A percentile compares a stretch with the other conserved stretches of the same genome.
Evolutionary conservation across 64 coral and sea anemone genomes (phyloP).

Genomic region (Acropora tenuis): DNA sequence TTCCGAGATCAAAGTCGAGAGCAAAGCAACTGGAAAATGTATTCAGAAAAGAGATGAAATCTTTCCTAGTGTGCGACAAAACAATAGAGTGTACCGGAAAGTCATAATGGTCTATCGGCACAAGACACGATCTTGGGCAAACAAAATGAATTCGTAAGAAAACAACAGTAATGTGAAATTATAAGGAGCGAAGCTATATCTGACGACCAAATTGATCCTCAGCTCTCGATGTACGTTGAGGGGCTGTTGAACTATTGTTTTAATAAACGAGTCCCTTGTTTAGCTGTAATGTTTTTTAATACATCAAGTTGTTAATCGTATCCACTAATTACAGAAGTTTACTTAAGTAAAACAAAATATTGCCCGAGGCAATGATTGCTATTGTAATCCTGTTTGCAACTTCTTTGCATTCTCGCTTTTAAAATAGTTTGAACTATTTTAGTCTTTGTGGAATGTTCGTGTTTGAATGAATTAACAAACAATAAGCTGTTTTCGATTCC

Average conservation of each 20-base stretch:
- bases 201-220: too few species aligned
- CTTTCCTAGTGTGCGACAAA: not conserved
- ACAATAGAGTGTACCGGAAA: constrained; percentile 13
- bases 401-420: not conserved
- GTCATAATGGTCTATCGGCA: constrained; percentile 3
- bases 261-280: not conserved
- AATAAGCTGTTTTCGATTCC: not conserved
- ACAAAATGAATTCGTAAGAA: not conserved
- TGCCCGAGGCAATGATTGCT: not conserved
- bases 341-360: not conserved
- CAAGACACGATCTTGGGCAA: not conserved
- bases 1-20: not conserved
- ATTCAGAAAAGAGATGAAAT: constrained; percentile 31
- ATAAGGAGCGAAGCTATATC: not conserved
- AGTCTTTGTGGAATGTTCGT: constrained; percentile 27
- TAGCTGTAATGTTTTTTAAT: not conserved
- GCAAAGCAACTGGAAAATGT: constrained; percentile 35
- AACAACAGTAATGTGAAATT: not conserved
- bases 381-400: not conserved
- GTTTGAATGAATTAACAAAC: not conserved
- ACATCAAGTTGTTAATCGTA: not conserved
- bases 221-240: too few species aligned
- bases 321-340: not conserved
- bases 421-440: constrained; percentile 46
- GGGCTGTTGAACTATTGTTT: not conserved